Conservation (phyloP, 23 tunicate species). For the Ascidia mentula region DNA sequence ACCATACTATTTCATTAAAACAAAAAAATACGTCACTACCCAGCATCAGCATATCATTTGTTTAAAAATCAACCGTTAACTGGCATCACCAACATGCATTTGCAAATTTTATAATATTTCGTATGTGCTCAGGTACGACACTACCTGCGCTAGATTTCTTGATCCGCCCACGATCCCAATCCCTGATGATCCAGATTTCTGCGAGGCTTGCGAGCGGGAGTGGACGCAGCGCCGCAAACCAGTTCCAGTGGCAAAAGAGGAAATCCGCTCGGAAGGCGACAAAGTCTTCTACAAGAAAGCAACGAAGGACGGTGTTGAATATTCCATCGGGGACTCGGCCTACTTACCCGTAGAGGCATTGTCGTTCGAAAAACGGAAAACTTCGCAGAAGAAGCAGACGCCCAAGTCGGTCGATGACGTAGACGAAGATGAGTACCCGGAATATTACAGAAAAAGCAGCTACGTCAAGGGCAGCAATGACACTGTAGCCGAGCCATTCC, state of each 20-base stretch:
- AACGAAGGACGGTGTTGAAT: constrained; percentile 47
- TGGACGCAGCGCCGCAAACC: neutral
- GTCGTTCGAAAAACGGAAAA: constrained; percentile 17
- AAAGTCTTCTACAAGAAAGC: constrained; percentile 22
- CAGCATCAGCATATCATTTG: too few relatives aligned
- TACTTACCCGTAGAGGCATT: constrained; percentile 60
- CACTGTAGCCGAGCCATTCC: constrained; percentile 67
- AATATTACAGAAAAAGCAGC: constrained; percentile 57
- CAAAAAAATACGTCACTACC: too few relatives aligned
- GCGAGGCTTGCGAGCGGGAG: constrained; percentile 54
- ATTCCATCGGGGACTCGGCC: constrained; percentile 57
- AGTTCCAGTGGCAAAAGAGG: constrained; percentile 33
- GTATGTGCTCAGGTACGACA: too few relatives aligned
- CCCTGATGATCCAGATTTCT: constrained; percentile 46
- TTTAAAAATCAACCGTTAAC: too few relatives aligned
- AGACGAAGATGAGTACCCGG: constrained; percentile 80
- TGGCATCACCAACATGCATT: too few relatives aligned
- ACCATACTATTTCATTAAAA: too few relatives aligned
- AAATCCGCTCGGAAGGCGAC: constrained; percentile 19
- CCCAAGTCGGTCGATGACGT: constrained; percentile 36
- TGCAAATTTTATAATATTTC: too few relatives aligned
- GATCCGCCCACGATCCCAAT: constrained; percentile 35
- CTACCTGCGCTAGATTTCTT: constrained; percentile 60
- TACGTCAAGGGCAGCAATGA: constrained; percentile 74
- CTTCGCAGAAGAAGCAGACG: constrained; percentile 15